Evolutionary conservation across 2,888 invertebrate species (phyloP), one percentile per base, ranked within the genome.

Genomic region (Bugula neritina): DNA sequence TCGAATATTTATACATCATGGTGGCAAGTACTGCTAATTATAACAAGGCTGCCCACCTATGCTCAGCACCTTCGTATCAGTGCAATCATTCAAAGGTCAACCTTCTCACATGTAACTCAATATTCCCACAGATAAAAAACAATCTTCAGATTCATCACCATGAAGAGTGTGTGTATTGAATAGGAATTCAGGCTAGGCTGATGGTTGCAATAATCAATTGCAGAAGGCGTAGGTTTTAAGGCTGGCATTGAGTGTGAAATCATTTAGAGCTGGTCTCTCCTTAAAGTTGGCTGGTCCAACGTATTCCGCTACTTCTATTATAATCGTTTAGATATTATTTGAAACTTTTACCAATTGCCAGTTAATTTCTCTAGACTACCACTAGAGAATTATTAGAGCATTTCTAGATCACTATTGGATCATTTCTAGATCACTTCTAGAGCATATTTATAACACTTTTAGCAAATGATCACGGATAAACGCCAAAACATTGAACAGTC

Each of bases 271-370:
- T 25, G 63, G 63, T 63, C 63, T 63, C 63, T 63, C 27, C 31
- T 31, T 25, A 63, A 63, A 27, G 63, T 63, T 63, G 63, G 63
- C 63, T 63, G 63, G 63, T 63, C 63, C 63, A 63, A 63, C 63
- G 31, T 31, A 27, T 13, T 31, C 17, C 5, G 10, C 21, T 23
- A 52, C 52, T 52, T 52, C 17, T 52, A 10, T 5, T 23, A n/a
- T 57, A 57, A 5, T 5, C 23, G 25, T 57, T 57, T 57, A n/a
- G n/a, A n/a, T n/a, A n/a, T n/a, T n/a, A n/a, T n/a, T n/a, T n/a
- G n/a, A n/a, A n/a, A n/a, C n/a, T n/a, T n/a, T n/a, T n/a, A n/a
- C n/a, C n/a, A n/a, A n/a, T n/a, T n/a, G n/a, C n/a, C n/a, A n/a
- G n/a, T n/a, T n/a, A n/a, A n/a, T n/a, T n/a, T n/a, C n/a, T n/a